A percentile compares a stretch with the other conserved stretches of the same genome.
These are phyloP conservation scores for Ametastegia equiseti DNA, from an alignment of 2,888 invertebrate species.

Conservation along the genomic window DNA sequence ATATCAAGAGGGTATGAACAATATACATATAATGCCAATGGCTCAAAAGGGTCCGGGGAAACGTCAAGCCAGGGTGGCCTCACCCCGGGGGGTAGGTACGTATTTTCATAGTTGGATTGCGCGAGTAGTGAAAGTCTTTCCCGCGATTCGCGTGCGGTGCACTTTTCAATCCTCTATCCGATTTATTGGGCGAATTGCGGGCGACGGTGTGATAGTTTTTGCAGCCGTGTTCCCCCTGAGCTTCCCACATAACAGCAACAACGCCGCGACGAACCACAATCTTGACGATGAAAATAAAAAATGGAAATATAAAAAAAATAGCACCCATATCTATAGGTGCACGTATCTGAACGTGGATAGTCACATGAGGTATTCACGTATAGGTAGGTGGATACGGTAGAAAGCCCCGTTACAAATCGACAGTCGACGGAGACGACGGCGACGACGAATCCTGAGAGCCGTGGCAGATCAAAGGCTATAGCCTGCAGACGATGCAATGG, in stretches of 20 bases:
- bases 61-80: neutral
- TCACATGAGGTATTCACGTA: no score
- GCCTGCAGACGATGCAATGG: conserved; percentile 1
- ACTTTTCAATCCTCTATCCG: no score
- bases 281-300: neutral
- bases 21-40: neutral
- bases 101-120: neutral
- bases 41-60: neutral
- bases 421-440: neutral
- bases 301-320: no score
- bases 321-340: no score
- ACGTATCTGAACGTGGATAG: neutral
- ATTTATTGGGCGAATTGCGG: neutral
- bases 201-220: neutral
- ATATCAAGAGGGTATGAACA: no score
- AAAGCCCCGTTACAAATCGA: neutral
- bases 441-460: conserved; percentile 1
- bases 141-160: neutral
- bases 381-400: neutral
- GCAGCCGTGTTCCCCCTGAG: neutral
- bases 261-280: neutral
- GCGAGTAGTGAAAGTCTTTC: neutral
- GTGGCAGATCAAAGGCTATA: conserved; percentile 15
- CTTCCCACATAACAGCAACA: neutral
- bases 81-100: neutral